Conservation (phyloP, 2,797 vertebrate species). For the Hozukius guyotensis region DNA sequence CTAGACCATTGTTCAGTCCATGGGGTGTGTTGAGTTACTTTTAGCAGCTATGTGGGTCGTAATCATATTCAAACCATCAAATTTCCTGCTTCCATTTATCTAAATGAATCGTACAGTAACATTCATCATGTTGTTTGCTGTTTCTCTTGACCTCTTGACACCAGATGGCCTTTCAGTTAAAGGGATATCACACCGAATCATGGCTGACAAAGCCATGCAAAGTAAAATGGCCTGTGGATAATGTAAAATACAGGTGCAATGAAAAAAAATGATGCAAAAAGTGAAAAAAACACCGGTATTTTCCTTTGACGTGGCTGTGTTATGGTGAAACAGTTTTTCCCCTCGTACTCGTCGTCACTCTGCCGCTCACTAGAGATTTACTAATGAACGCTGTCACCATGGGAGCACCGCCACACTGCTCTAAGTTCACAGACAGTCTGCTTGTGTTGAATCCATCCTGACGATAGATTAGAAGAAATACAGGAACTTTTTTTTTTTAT, state of each 20-base stretch:
- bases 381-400: conserved; percentile 75
- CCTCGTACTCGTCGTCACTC: conserved; percentile 39
- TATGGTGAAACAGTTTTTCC: conserved; percentile 63
- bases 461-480: conserved; percentile 64
- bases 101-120: neutral
- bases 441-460: conserved; percentile 65
- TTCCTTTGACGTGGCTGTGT: conserved; percentile 63
- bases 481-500: conserved; percentile 37
- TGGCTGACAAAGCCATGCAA: conserved; percentile 35
- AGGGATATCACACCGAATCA: conserved; percentile 40
- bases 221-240: conserved; percentile 29
- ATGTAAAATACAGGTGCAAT: conserved; percentile 34
- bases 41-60: neutral
- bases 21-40: neutral
- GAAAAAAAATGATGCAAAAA: conserved; percentile 53
- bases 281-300: conserved; percentile 68
- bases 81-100: conserved; percentile 4
- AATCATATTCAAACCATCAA: conserved; percentile 5
- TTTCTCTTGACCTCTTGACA: conserved; percentile 6
- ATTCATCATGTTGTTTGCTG: neutral
- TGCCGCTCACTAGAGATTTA: conserved; percentile 63
- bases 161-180: conserved; percentile 22
- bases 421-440: conserved; percentile 74
- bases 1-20: conserved; percentile 15
- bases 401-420: conserved; percentile 73